Conservation (phyloP, 2,113 vertebrate genomes). For the Oncorhynchus masou region DNA sequence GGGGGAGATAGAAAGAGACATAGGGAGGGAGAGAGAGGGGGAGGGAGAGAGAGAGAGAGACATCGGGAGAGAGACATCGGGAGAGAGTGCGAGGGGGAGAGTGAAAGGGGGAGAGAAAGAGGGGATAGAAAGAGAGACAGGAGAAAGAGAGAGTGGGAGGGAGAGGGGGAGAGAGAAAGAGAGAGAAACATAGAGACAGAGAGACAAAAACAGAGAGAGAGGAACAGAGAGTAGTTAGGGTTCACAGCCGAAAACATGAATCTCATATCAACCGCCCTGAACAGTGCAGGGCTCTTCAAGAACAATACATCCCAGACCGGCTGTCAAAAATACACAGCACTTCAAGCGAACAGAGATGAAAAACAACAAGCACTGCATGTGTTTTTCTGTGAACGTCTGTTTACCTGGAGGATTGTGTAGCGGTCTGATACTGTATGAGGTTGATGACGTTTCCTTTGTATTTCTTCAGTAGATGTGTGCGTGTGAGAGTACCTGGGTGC, state of each 20-base stretch:
- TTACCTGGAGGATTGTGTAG: not conserved
- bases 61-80: not conserved
- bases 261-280: not conserved
- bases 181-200: not conserved
- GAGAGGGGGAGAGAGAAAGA: constrained; percentile 2
- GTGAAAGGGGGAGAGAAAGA: not conserved
- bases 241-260: not conserved
- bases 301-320: constrained; percentile 19
- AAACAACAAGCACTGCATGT: not conserved
- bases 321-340: constrained; percentile 24
- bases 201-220: not conserved
- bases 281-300: constrained; percentile 3
- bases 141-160: not conserved
- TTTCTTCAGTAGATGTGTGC: constrained; percentile 6
- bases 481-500: constrained; percentile 78
- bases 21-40: not conserved
- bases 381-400: not conserved
- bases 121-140: not conserved
- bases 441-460: not conserved
- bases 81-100: not conserved
- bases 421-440: not conserved
- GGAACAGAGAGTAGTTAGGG: not conserved
- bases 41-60: not conserved
- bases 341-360: not conserved
- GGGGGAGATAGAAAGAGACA: not conserved